Percentiles rank a stretch among this genome's conserved stretches.
These are phyloP conservation scores for Cydia amplana DNA, from an alignment of 1,140 invertebrate genomes.

Conservation along the genomic window DNA sequence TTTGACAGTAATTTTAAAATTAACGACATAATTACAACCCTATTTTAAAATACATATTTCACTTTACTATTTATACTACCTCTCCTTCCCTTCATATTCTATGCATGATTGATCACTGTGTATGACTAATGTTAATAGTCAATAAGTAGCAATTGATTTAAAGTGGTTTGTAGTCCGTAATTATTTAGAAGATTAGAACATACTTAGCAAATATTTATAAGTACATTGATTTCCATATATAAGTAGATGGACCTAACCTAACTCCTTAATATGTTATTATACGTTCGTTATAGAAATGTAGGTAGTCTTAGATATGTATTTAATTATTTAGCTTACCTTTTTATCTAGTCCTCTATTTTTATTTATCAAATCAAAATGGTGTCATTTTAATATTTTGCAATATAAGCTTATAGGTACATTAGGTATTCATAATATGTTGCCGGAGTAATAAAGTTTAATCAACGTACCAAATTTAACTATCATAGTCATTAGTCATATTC, in stretches of 20 bases:
- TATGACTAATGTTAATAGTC: constrained; percentile 11
- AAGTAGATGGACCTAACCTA: neutral
- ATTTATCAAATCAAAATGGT: neutral
- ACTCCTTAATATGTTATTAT: neutral
- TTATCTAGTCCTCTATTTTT: neutral
- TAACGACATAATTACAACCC: neutral
- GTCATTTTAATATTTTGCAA: neutral
- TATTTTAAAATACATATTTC: neutral
- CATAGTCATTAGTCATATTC: neutral
- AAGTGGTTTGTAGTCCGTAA: constrained; percentile 7
- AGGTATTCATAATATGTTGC: no score
- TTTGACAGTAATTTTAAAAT: constrained; percentile 18
- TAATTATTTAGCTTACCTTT: neutral
- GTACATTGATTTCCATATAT: neutral
- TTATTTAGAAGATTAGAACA: neutral
- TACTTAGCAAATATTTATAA: constrained; percentile 5
- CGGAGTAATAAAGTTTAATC: neutral
- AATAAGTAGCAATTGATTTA: constrained; percentile 15
- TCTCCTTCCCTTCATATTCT: constrained; percentile 16
- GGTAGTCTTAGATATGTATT: constrained; percentile 14
- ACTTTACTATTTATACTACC: constrained; percentile 11
- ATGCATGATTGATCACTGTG: constrained; percentile 29
- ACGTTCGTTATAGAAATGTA: constrained; percentile 15
- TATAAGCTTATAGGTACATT: no score
- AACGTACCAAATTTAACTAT: no score